phyloP scores from a whole-genome alignment of 2,888 invertebrate genomes.

The Crepidodera aurea region DNA sequence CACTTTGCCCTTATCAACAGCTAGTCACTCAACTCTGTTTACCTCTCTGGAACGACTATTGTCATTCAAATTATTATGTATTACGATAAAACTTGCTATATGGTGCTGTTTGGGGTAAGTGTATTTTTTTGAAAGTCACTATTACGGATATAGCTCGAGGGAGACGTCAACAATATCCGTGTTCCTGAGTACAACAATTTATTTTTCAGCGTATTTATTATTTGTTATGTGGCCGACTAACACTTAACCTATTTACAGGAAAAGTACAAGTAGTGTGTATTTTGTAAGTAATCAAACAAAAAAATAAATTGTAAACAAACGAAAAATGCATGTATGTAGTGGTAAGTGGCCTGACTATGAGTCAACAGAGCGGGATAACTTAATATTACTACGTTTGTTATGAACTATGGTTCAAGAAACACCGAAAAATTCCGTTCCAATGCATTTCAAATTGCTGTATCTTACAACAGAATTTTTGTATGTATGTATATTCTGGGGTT shows the following conservation, averaged over 20 bases:
- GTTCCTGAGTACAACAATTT: neutral
- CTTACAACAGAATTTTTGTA: no score
- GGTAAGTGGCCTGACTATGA: no score
- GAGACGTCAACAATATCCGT: neutral
- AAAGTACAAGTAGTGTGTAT: no score
- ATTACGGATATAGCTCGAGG: neutral
- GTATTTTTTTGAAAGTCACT: constrained; percentile 12
- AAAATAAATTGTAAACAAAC: no score
- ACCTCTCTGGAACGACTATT: constrained; percentile 27
- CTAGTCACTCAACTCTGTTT: constrained; percentile 29
- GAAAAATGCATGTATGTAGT: no score
- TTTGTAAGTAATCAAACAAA: no score
- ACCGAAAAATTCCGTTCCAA: no score
- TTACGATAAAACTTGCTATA: constrained; percentile 13
- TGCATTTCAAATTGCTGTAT: no score
- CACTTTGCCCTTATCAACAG: constrained; percentile 30
- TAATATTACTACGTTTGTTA: no score
- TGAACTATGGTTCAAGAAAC: no score
- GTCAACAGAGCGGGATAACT: no score
- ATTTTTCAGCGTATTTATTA: neutral
- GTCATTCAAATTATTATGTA: constrained; percentile 32
- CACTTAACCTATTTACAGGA: neutral
- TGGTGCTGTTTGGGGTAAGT: constrained; percentile 2
- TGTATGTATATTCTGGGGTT: no score
- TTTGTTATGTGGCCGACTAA: neutral